Percentiles rank a stretch among this genome's conserved stretches.
phyloP scores from a whole-genome alignment of 1,140 invertebrate species.

The Drosophila leontia region DNA sequence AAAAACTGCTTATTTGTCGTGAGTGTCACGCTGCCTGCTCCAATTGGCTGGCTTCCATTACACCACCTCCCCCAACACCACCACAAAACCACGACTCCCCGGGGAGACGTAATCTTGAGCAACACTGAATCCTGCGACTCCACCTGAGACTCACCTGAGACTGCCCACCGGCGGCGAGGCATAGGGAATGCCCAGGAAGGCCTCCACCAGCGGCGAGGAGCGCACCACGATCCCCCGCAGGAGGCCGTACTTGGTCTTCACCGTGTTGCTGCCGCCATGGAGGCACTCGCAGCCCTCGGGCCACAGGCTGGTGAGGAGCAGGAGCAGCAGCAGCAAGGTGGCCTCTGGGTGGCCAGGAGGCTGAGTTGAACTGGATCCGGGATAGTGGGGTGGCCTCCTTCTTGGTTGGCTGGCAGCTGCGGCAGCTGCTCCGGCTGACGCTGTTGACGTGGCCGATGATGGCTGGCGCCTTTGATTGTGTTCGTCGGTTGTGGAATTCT shows the following conservation, averaged over 20 bases:
- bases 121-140: constrained; percentile 22
- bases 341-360: constrained; percentile 45
- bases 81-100: constrained; percentile 1
- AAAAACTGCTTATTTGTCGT: background rate
- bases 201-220: constrained; percentile 92
- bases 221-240: constrained; percentile 93
- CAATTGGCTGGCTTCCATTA: background rate
- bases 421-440: constrained; percentile 18
- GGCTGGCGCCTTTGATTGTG: constrained; percentile 45
- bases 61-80: background rate
- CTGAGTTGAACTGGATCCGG: constrained; percentile 17
- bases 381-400: constrained; percentile 14
- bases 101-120: constrained; percentile 41
- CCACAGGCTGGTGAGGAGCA: constrained; percentile 75
- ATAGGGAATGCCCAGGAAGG: constrained; percentile 98
- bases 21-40: constrained; percentile 32
- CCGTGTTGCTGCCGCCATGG: constrained; percentile 88
- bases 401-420: constrained; percentile 6
- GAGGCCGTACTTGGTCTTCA: constrained; percentile 94
- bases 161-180: constrained; percentile 87
- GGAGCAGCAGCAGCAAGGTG: constrained; percentile 54
- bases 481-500: constrained; percentile 61
- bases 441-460: constrained; percentile 36
- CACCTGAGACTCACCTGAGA: constrained; percentile 77
- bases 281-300: constrained; percentile 74